These are phyloP conservation scores for Glaucomys volans DNA, from an alignment of 2,113 vertebrate species.

Conservation along the genomic window DNA sequence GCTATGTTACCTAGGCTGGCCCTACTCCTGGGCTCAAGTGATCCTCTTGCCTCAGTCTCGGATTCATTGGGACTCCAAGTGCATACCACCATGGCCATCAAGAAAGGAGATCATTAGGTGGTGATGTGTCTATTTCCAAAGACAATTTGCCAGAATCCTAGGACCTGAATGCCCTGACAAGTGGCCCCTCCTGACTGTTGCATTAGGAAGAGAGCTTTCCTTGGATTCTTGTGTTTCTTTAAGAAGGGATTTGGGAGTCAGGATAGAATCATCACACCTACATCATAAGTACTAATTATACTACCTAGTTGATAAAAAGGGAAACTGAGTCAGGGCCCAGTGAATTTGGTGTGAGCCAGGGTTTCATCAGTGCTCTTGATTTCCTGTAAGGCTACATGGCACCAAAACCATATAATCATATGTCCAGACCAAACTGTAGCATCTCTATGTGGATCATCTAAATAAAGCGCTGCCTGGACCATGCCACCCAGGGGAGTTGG, in stretches of 20 bases:
- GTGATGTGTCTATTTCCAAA: background rate
- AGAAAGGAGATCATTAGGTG: background rate
- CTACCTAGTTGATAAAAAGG: background rate
- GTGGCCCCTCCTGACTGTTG: background rate
- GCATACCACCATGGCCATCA: background rate
- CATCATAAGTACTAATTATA: background rate
- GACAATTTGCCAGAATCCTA: background rate
- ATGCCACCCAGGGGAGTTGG: slow-evolving; percentile 61
- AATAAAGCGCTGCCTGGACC: slow-evolving; percentile 54
- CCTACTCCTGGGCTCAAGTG: background rate
- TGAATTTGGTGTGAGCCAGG: background rate
- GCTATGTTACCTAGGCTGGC: background rate
- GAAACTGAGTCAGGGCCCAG: slow-evolving; percentile 56
- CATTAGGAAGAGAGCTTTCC: background rate
- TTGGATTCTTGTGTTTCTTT: background rate
- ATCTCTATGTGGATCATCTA: slow-evolving; percentile 74
- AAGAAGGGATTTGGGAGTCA: background rate
- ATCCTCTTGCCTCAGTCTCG: background rate
- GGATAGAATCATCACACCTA: background rate
- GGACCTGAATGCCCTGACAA: background rate
- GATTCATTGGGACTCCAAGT: too few species aligned
- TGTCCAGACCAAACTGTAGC: slow-evolving; percentile 36
- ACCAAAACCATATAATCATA: slow-evolving; percentile 70
- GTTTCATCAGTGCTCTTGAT: background rate
- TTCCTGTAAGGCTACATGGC: slow-evolving; percentile 51